Evolutionary conservation across 2,797 vertebrate species (phyloP).

Genomic region (Hipposideros larvatus): DNA sequence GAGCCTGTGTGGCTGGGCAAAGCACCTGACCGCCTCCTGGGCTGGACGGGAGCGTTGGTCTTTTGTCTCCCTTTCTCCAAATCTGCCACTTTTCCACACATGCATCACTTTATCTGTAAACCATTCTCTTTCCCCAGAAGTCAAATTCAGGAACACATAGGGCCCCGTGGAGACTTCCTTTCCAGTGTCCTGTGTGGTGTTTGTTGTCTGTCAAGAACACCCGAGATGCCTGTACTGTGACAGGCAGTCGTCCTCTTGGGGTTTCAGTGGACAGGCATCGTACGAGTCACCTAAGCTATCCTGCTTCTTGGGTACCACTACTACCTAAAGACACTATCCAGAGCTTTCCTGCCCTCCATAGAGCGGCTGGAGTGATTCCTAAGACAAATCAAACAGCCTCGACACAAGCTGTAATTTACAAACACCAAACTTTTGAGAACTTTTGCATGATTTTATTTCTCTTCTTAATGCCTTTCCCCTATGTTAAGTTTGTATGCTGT

Average conservation of each 20-base stretch:
- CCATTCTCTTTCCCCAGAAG: neutral
- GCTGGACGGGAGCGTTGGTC: too few relatives aligned
- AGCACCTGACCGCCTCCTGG: too few relatives aligned
- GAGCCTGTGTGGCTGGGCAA: too few relatives aligned
- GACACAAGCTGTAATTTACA: neutral
- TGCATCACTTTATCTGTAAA: neutral
- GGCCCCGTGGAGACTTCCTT: neutral
- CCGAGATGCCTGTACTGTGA: accelerated
- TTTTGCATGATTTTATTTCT: neutral
- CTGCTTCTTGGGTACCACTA: neutral
- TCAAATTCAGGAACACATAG: neutral
- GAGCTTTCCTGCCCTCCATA: neutral
- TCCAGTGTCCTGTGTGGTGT: neutral
- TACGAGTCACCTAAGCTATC: too few relatives aligned
- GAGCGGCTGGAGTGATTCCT: neutral
- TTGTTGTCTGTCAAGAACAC: neutral
- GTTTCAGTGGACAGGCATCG: neutral
- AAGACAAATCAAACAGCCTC: neutral
- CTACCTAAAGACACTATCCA: too few relatives aligned
- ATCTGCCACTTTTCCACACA: neutral
- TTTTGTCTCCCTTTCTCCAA: neutral
- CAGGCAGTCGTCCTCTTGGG: too few relatives aligned
- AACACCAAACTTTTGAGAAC: neutral
- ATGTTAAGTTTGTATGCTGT: neutral
- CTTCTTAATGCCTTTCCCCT: neutral